phyloP scores from a whole-genome alignment of 2,888 invertebrate genomes.

The Drosophila maculinotata region DNA sequence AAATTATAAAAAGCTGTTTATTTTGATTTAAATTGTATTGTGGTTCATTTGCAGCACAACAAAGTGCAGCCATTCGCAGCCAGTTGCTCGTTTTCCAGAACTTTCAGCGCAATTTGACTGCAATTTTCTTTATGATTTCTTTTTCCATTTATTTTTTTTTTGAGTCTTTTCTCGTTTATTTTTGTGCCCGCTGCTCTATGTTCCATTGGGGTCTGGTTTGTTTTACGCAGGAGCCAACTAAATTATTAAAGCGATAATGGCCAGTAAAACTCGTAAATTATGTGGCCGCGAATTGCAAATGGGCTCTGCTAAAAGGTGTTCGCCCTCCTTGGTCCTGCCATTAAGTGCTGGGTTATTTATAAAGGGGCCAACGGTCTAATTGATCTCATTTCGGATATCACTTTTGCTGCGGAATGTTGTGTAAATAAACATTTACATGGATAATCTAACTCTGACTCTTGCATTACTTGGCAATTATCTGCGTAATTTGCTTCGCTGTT shows the following conservation, averaged over 20 bases:
- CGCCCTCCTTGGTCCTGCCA: slow-evolving; percentile 29
- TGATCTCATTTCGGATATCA: slow-evolving; percentile 44
- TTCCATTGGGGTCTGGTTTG: slow-evolving; percentile 25
- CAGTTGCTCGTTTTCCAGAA: slow-evolving; percentile 4
- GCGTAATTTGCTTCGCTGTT: slow-evolving; percentile 23
- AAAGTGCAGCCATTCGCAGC: slow-evolving; percentile 38
- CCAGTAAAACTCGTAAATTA: slow-evolving; percentile 67
- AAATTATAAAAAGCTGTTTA: slow-evolving; percentile 35
- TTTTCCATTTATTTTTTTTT: slow-evolving; percentile 14
- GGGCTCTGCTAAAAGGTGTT: slow-evolving; percentile 44
- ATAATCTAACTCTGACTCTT: slow-evolving; percentile 2
- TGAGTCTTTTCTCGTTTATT: slow-evolving; percentile 13
- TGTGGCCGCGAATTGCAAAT: slow-evolving; percentile 35
- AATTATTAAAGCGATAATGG: slow-evolving; percentile 77
- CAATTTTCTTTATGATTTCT: slow-evolving; percentile 41
- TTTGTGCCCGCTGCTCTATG: slow-evolving; percentile 9
- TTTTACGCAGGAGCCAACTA: slow-evolving; percentile 44
- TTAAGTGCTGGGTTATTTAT: slow-evolving; percentile 48
- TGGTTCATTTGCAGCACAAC: slow-evolving; percentile 54
- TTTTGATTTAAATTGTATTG: slow-evolving; percentile 64
- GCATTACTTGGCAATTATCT: slow-evolving; percentile 24
- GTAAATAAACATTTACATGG: slow-evolving; percentile 3
- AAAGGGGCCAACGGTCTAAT: slow-evolving; percentile 28
- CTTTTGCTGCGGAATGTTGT: slow-evolving; percentile 1
- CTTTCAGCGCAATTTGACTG: slow-evolving; percentile 49